Conservation (phyloP, 2,888 invertebrate genomes). For the Drosophila meridiana region DNA sequence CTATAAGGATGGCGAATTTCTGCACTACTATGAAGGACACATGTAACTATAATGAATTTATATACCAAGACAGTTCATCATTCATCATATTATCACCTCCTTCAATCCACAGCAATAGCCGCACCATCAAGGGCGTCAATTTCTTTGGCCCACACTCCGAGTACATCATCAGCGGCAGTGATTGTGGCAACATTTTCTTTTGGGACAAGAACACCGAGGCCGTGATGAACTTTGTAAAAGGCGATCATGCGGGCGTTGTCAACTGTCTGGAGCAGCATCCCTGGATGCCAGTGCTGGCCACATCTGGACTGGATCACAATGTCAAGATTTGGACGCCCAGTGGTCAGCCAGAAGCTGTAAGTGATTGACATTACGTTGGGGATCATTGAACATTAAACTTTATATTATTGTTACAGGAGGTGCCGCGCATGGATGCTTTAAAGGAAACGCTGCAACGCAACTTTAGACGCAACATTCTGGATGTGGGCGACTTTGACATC, state of each 20-base stretch:
- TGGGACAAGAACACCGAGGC: slow-evolving; percentile 96
- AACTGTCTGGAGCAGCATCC: slow-evolving; percentile 98
- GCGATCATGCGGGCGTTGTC: slow-evolving; percentile 92
- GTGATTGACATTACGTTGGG: slow-evolving; percentile 4
- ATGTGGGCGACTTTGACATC: slow-evolving; percentile 68
- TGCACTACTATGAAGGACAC: slow-evolving; percentile 88
- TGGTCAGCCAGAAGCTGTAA: slow-evolving; percentile 62
- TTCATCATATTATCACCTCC: background rate
- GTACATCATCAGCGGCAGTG: slow-evolving; percentile 96
- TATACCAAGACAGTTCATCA: no score
- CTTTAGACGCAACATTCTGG: slow-evolving; percentile 64
- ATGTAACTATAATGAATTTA: slow-evolving; percentile 74
- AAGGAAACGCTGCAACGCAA: slow-evolving; percentile 78
- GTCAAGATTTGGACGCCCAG: slow-evolving; percentile 96
- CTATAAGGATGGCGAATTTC: slow-evolving; percentile 85
- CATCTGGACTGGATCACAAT: slow-evolving; percentile 94
- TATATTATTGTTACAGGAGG: slow-evolving; percentile 13
- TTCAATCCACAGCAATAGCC: slow-evolving; percentile 86
- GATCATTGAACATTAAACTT: background rate
- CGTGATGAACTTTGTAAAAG: slow-evolving; percentile 95
- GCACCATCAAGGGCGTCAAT: slow-evolving; percentile 95
- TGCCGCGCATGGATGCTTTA: slow-evolving; percentile 36
- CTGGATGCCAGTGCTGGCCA: slow-evolving; percentile 93
- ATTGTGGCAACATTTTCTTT: slow-evolving; percentile 94
- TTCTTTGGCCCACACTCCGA: slow-evolving; percentile 97